Conservation (phyloP, 1,140 invertebrate species). For the Amphibalanus amphitrite region DNA sequence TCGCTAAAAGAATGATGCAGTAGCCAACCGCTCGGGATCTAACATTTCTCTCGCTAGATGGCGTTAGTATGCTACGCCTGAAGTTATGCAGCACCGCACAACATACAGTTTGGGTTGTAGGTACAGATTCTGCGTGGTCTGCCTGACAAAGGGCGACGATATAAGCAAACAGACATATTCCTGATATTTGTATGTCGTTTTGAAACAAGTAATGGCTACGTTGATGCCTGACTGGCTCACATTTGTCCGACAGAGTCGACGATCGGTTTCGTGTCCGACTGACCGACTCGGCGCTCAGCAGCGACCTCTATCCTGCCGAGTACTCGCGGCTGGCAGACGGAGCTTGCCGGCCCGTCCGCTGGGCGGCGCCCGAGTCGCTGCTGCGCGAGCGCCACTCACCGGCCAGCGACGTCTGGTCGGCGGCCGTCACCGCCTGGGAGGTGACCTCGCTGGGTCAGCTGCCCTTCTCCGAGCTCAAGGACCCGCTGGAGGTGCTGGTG, state of each 20-base stretch:
- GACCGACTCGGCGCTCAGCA: slow-evolving; percentile 73
- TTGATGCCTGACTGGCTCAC: background rate
- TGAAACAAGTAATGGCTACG: too few species aligned
- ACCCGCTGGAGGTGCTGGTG: background rate
- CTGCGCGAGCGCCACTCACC: slow-evolving; percentile 66
- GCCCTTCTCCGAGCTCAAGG: background rate
- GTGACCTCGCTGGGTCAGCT: background rate
- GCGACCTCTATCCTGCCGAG: slow-evolving; percentile 84
- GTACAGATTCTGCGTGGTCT: too few species aligned
- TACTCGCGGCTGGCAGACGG: slow-evolving; percentile 90
- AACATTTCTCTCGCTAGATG: too few species aligned
- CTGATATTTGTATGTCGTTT: too few species aligned
- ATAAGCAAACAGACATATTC: too few species aligned
- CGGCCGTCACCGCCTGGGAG: background rate
- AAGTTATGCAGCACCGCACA: too few species aligned
- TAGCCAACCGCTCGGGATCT: too few species aligned
- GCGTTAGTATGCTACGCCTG: too few species aligned
- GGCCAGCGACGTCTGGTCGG: slow-evolving; percentile 51
- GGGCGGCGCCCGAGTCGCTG: slow-evolving; percentile 78
- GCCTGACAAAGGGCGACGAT: too few species aligned
- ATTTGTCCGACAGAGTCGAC: slow-evolving; percentile 43
- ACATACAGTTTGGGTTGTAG: too few species aligned
- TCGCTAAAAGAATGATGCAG: too few species aligned
- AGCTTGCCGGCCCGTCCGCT: slow-evolving; percentile 75
- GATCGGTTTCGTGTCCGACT: slow-evolving; percentile 74